A percentile compares a stretch with the other conserved stretches of the same genome.
phyloP scores from a whole-genome alignment of 2,888 invertebrate species.

The Lycaena phlaeas region DNA sequence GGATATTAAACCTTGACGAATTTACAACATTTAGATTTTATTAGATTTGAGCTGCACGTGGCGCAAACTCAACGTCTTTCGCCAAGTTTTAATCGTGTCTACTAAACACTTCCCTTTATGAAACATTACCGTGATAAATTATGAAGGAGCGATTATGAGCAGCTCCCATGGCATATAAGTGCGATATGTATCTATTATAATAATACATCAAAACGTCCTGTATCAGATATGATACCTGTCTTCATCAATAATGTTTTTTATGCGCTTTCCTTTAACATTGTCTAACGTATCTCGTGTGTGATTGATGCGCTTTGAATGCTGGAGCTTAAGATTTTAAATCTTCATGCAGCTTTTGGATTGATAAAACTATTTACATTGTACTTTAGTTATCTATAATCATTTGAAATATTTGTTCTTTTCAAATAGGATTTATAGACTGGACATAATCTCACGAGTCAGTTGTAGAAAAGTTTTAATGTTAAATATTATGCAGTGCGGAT shows the following conservation, averaged over 20 bases:
- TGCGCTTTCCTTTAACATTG: slow-evolving; percentile 44
- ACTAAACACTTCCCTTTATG: slow-evolving; percentile 9
- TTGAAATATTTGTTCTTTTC: too few species aligned
- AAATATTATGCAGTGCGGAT: too few species aligned
- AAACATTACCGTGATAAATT: slow-evolving; percentile 19
- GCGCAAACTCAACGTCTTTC: slow-evolving; percentile 3
- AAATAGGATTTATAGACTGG: too few species aligned
- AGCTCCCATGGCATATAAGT: slow-evolving; percentile 31
- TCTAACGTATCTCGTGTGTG: slow-evolving; percentile 47
- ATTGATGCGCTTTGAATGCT: slow-evolving; percentile 59
- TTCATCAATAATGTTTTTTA: slow-evolving; percentile 65
- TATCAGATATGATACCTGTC: slow-evolving; percentile 49
- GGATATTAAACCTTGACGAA: slow-evolving; percentile 7
- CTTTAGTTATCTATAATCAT: too few species aligned
- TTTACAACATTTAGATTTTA: slow-evolving; percentile 9
- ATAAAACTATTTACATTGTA: too few species aligned
- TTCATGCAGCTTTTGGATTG: too few species aligned
- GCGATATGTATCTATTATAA: slow-evolving; percentile 46
- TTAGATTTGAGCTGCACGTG: slow-evolving; percentile 9
- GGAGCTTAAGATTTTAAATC: slow-evolving; percentile 24
- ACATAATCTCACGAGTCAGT: too few species aligned
- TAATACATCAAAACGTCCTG: slow-evolving; percentile 47
- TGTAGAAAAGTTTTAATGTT: too few species aligned
- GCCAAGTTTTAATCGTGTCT: slow-evolving; percentile 11
- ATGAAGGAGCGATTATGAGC: slow-evolving; percentile 26